Evolutionary conservation across 2,113 vertebrate genomes (phyloP), one percentile per base, ranked within the genome.

Genomic region (Syrmaticus mikado): DNA sequence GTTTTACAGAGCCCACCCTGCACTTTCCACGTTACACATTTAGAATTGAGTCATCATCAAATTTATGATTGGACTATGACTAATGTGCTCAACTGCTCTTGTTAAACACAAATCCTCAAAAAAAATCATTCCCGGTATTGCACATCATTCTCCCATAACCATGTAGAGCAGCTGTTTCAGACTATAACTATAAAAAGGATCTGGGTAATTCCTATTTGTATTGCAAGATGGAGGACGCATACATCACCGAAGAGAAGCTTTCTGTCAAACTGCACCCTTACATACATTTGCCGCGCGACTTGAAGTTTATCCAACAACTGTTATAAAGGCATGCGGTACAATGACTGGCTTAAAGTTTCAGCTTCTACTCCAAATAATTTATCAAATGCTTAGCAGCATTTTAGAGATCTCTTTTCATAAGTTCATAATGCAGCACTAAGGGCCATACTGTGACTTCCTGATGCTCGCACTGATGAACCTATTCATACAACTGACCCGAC

Each of bases 321-420:
- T 30, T 66, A 64, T 68, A 83, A 78, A 90, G 73, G 57, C 18
- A 25, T 15, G 41, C 36, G 43, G 50, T 17, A 66, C 22, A 66
- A 36, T 2, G 18, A 60, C 18, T 0, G 0, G n/a, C 50, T 82
- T 91, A 77, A 89, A 81, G 87, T 50, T 73, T 70, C 88, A 91
- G 32, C 79, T 85, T 67, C 87, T 71, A 16, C 46, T 85, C 76
- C 81, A 84, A 94, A 95, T 92, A 89, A 90, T 85, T 82, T 87
- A 85, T 82, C 72, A 76, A 87, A 81, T n/a, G 36, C 43, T 74
- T 45, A 83, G 32, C 45, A 62, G 45, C 76, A 41, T 67, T 95
- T 89, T 36, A 76, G 86, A 83, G 40, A 82, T 65, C 55, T 82
- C 66, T 78, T 84, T 46, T 85, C 79, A 62, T 60, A 90, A 88